phyloP scores from a whole-genome alignment of 2,888 invertebrate species.

The Dicyrtoma fusca region DNA sequence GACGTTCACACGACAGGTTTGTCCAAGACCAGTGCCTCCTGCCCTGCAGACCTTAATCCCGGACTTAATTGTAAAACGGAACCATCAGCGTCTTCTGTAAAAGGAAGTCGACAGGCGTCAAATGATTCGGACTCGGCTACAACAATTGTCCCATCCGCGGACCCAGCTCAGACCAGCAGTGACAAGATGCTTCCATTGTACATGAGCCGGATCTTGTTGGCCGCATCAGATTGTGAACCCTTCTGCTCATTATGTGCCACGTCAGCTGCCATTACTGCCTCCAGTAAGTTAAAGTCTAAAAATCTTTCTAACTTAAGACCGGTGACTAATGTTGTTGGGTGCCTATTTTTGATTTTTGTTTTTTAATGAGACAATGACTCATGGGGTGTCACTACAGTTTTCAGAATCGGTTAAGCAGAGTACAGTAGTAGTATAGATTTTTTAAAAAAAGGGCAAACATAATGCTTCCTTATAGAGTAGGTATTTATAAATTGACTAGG shows the following conservation, averaged over 20 bases:
- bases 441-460: too few species aligned
- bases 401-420: neutral
- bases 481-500: too few species aligned
- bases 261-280: conserved; percentile 43
- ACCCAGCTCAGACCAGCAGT: neutral
- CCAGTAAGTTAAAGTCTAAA: conserved; percentile 44
- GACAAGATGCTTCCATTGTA: conserved; percentile 39
- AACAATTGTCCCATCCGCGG: conserved; percentile 7
- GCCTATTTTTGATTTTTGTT: neutral
- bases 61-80: too few species aligned
- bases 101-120: conserved; percentile 7
- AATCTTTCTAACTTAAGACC: neutral
- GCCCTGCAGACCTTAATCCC: neutral
- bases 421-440: too few species aligned
- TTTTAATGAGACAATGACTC: neutral
- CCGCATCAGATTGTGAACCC: conserved; percentile 52
- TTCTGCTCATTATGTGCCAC: conserved; percentile 53
- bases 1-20: conserved; percentile 46
- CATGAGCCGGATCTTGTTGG: conserved; percentile 41
- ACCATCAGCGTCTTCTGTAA: neutral
- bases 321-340: neutral
- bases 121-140: conserved; percentile 29
- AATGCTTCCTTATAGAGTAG: too few species aligned
- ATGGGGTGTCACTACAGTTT: neutral
- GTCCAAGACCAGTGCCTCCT: neutral